phyloP scores from a whole-genome alignment of 2,888 invertebrate genomes.

The Callosobruchus maculatus region DNA sequence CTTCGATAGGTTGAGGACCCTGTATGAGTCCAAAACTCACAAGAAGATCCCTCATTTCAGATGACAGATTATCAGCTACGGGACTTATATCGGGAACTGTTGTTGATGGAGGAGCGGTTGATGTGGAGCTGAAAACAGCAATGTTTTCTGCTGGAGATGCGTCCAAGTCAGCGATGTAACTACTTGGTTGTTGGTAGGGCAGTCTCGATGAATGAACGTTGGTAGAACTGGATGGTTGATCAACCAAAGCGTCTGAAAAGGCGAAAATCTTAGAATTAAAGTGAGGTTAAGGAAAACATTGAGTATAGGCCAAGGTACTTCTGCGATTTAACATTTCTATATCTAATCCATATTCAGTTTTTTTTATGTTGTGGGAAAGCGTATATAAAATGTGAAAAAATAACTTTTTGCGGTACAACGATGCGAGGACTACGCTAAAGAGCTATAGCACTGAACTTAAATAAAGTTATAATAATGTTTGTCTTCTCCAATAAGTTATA shows the following conservation, averaged over 20 bases:
- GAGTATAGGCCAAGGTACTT: too few relatives aligned
- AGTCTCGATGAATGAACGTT: background rate
- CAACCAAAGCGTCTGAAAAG: background rate
- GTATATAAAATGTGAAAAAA: too few relatives aligned
- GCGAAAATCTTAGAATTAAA: too few relatives aligned
- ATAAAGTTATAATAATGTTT: too few relatives aligned
- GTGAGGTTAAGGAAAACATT: too few relatives aligned
- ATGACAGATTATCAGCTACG: slow-evolving; percentile 43
- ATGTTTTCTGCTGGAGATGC: background rate
- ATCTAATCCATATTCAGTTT: too few relatives aligned
- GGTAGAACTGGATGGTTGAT: background rate
- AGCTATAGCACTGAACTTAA: too few relatives aligned
- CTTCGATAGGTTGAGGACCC: slow-evolving; percentile 27
- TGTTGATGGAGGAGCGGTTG: slow-evolving; percentile 34
- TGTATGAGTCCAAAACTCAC: slow-evolving; percentile 50
- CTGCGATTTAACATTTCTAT: too few relatives aligned
- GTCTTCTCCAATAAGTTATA: too few relatives aligned
- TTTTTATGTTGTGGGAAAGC: too few relatives aligned
- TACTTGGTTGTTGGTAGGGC: background rate
- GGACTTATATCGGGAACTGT: slow-evolving; percentile 38
- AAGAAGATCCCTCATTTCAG: slow-evolving; percentile 49
- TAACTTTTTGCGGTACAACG: too few relatives aligned
- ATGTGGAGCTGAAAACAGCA: slow-evolving; percentile 11
- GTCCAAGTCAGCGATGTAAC: background rate
- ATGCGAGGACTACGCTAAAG: too few relatives aligned